Evolutionary conservation across 2,797 vertebrate species (phyloP).

Genomic region (Sitta carolinensis): DNA sequence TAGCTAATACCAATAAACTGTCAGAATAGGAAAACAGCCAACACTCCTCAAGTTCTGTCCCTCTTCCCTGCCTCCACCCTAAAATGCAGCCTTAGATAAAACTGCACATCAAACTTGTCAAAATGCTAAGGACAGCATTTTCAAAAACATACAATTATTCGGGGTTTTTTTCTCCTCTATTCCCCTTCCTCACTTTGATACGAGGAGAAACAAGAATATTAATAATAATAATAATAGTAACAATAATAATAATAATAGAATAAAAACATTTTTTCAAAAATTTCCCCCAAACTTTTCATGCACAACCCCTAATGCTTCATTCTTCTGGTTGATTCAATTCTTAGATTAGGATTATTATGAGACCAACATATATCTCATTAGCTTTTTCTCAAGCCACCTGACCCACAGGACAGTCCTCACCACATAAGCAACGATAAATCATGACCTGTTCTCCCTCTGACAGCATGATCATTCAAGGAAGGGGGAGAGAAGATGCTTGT

Average conservation of each 20-base stretch:
- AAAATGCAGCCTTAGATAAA: neutral
- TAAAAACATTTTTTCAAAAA: neutral
- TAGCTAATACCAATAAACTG: neutral
- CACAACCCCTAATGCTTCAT: neutral
- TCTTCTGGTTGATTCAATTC: neutral
- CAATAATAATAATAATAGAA: neutral
- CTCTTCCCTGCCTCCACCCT: neutral
- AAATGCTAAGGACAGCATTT: neutral
- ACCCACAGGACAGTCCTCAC: neutral
- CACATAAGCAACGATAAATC: neutral
- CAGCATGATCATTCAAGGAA: neutral
- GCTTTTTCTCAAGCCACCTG: neutral
- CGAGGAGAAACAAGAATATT: neutral
- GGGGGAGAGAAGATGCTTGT: neutral
- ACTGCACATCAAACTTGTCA: neutral
- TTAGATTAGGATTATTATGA: neutral
- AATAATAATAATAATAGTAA: neutral
- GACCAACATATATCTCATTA: neutral
- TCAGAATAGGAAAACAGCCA: neutral
- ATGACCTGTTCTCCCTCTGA: accelerated
- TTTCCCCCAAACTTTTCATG: neutral
- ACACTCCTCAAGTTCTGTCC: neutral
- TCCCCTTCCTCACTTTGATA: neutral
- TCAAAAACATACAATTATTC: neutral
- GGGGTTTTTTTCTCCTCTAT: neutral